These are phyloP conservation scores for Cyanistes caeruleus DNA, from an alignment of 2,113 vertebrate genomes.

Conservation along the genomic window DNA sequence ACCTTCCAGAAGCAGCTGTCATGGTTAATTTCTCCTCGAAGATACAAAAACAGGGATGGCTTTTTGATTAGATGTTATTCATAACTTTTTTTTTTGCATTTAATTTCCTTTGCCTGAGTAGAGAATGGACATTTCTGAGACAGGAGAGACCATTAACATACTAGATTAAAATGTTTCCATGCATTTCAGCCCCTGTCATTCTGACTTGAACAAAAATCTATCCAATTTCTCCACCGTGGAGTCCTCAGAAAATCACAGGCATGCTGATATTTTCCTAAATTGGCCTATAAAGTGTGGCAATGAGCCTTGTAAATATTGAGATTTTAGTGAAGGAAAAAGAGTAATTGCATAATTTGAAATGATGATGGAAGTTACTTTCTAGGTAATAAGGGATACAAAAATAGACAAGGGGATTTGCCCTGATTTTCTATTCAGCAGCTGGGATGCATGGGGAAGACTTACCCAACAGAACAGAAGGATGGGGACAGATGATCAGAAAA, in stretches of 20 bases:
- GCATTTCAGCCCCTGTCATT: conserved; percentile 4
- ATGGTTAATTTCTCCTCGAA: conserved; percentile 4
- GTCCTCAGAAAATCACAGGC: neutral
- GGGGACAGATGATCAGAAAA: neutral
- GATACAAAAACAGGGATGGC: neutral
- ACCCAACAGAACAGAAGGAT: neutral
- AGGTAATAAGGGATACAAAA: neutral
- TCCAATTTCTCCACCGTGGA: neutral
- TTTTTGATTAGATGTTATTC: conserved; percentile 11
- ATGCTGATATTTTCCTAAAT: neutral
- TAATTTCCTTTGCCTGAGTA: neutral
- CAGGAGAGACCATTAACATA: conserved; percentile 8
- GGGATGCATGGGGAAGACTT: neutral
- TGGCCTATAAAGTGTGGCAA: neutral
- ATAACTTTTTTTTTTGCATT: neutral
- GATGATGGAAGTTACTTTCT: neutral
- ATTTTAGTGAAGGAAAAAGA: neutral
- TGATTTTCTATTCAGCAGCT: neutral
- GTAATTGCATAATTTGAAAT: neutral
- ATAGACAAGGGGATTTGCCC: neutral
- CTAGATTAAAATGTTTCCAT: conserved; percentile 34
- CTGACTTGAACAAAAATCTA: conserved; percentile 4
- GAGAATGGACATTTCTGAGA: neutral
- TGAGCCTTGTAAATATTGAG: neutral
- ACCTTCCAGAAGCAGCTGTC: conserved; percentile 15